These are phyloP conservation scores for Centruroides sculpturatus DNA, from an alignment of 1,140 invertebrate genomes.

Conservation along the genomic window DNA sequence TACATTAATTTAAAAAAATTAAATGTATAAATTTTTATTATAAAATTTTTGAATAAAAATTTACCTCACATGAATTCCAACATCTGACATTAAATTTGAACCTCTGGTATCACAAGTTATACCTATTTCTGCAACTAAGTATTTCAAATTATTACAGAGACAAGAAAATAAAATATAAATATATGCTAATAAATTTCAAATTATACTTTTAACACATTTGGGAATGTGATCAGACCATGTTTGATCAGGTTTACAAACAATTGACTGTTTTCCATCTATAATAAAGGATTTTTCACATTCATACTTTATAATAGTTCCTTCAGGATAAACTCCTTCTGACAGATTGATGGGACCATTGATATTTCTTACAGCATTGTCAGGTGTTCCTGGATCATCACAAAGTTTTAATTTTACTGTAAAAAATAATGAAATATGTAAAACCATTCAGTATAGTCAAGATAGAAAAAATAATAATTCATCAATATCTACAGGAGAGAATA, in stretches of 20 bases:
- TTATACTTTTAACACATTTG: constrained; percentile 13
- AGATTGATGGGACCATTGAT: background rate
- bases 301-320: constrained; percentile 6
- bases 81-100: constrained; percentile 1
- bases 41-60: background rate
- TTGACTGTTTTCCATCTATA: background rate
- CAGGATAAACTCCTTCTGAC: constrained; percentile 1
- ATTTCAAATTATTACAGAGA: no score
- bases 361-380: background rate
- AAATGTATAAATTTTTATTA: background rate
- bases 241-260: constrained; percentile 5
- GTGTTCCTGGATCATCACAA: constrained; percentile 9
- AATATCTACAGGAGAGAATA: no score
- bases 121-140: background rate
- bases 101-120: constrained; percentile 6
- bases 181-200: background rate
- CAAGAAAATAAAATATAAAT: no score
- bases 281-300: background rate
- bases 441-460: no score
- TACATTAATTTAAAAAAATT: background rate
- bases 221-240: constrained; percentile 8
- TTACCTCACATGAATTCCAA: constrained; percentile 12
- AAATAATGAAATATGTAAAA: background rate
- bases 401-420: constrained; percentile 8
- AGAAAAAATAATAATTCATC: no score